These are phyloP conservation scores for Neopelma chrysocephalum DNA, from an alignment of 2,797 vertebrate genomes.

Conservation along the genomic window DNA sequence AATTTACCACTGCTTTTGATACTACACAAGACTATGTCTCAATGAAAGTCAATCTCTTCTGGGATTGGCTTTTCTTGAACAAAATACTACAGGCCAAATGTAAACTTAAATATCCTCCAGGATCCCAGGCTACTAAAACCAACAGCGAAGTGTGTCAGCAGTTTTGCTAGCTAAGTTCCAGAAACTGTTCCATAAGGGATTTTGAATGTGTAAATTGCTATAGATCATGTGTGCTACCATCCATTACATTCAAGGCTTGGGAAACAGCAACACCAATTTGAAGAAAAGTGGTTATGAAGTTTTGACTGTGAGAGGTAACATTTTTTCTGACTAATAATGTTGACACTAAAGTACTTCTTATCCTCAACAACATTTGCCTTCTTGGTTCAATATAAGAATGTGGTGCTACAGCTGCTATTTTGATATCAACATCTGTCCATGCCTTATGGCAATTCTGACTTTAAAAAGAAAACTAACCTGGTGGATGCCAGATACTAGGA, in stretches of 20 bases:
- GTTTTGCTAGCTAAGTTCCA: background rate
- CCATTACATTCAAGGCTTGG: background rate
- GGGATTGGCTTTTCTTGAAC: background rate
- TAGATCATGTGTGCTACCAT: background rate
- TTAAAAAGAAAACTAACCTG: slow-evolving; percentile 20
- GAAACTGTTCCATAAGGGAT: background rate
- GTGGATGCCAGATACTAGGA: background rate
- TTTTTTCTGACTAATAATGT: background rate
- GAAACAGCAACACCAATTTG: background rate
- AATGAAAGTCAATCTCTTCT: background rate
- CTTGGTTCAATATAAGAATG: slow-evolving; percentile 15
- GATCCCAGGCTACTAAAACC: background rate
- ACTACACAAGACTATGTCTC: background rate
- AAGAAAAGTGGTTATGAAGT: background rate
- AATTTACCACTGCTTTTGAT: background rate
- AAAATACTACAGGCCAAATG: background rate
- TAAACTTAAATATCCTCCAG: background rate
- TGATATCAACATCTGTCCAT: slow-evolving; percentile 48
- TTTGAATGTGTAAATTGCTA: background rate
- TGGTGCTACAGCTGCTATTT: slow-evolving; percentile 31
- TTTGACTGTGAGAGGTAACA: background rate
- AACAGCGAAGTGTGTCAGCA: background rate
- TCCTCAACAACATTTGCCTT: background rate
- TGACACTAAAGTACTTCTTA: slow-evolving; percentile 6
- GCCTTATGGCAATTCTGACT: slow-evolving; percentile 20